phyloP scores from a whole-genome alignment of 2,888 invertebrate species.

The Ochropleura leucogaster region DNA sequence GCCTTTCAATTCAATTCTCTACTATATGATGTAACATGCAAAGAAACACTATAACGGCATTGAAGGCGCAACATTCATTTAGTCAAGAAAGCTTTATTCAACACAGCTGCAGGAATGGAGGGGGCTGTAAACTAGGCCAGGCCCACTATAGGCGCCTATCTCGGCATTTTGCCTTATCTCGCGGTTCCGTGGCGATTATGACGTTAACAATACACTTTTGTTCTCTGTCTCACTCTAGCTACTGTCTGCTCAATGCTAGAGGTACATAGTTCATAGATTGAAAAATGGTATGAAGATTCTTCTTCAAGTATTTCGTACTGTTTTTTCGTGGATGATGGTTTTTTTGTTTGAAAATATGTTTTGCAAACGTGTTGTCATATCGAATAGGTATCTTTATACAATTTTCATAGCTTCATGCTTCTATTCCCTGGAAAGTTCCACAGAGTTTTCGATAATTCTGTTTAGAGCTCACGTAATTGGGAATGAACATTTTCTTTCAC shows the following conservation, averaged over 20 bases:
- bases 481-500: not conserved
- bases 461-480: not conserved
- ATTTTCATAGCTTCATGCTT: not conserved
- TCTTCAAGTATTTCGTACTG: too few species aligned
- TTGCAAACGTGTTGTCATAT: not conserved
- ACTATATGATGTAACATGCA: conserved; percentile 4
- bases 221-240: conserved; percentile 62
- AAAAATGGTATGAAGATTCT: not conserved
- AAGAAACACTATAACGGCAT: conserved; percentile 43
- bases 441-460: not conserved
- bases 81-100: conserved; percentile 70
- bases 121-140: conserved; percentile 77
- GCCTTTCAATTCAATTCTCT: conserved; percentile 2
- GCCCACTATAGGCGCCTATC: conserved; percentile 70
- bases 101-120: conserved; percentile 60
- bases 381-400: not conserved
- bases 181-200: conserved; percentile 76
- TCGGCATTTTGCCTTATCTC: conserved; percentile 70
- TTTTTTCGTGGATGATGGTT: not conserved
- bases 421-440: not conserved
- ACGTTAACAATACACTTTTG: conserved; percentile 75
- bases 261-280: conserved; percentile 43
- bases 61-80: conserved; percentile 68
- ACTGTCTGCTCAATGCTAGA: conserved; percentile 30
- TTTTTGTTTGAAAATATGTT: not conserved